Conservation (phyloP, 2,113 vertebrate genomes). For the Phrynosoma platyrhinos region DNA sequence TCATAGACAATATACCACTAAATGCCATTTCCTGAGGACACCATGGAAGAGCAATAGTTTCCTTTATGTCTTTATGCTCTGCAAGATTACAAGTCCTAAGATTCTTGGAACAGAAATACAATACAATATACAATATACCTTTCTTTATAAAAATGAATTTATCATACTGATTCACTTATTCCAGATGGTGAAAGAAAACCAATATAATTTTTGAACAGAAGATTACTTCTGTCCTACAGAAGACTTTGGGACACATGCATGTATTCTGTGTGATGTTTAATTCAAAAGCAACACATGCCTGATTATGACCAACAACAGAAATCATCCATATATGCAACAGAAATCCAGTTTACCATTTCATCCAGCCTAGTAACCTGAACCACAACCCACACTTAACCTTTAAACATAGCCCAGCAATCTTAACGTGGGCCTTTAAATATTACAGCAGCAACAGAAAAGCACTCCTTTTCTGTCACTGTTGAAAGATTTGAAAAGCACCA, state of each 20-base stretch:
- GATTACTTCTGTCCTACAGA: constrained; percentile 8
- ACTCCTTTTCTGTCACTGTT: background rate
- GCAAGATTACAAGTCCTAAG: no score
- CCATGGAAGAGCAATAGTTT: no score
- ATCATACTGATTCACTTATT: constrained; percentile 32
- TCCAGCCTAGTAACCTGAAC: background rate
- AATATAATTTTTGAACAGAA: constrained; percentile 52
- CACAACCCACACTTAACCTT: background rate
- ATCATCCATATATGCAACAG: background rate
- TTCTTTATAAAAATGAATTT: no score
- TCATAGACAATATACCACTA: no score
- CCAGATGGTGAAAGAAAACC: constrained; percentile 49
- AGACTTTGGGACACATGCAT: no score
- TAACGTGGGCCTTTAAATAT: background rate
- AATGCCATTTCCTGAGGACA: no score
- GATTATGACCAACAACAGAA: background rate
- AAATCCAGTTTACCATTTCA: background rate
- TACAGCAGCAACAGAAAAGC: background rate
- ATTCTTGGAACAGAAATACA: no score
- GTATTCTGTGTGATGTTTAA: constrained; percentile 1
- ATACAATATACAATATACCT: no score
- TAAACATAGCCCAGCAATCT: background rate
- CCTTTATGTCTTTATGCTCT: no score
- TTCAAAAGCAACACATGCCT: background rate
- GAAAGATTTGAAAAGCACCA: background rate